Evolutionary conservation across 2,113 vertebrate genomes (phyloP), one percentile per base, ranked within the genome.

Genomic region (Perca schrenkii): DNA sequence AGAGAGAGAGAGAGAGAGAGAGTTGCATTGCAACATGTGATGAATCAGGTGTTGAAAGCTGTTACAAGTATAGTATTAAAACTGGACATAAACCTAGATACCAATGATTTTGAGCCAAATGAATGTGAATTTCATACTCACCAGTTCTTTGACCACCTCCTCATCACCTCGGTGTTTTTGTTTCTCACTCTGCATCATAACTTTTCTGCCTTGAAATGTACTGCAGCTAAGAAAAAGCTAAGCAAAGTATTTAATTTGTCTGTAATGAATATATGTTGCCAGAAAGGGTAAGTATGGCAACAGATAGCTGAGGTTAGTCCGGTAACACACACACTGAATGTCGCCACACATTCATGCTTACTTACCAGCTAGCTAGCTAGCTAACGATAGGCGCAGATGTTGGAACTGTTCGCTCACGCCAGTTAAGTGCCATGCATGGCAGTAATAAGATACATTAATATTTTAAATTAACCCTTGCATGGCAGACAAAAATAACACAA

Each of bases 81-180:
- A 76, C 17, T 46, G 12, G 28, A 47, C 19, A 31, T 15, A 52
- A 46, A 71, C 1, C 2, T 21, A 8, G 0, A 21, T 2, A 40
- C 4, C 13, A 40, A 71, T 56, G 19, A 25, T 49, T 14, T 74
- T 25, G 10, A 43, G 46, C 3, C 3, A 43, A 60, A 70, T 49
- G 1, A 67, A 21, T 53, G 10, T 34, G 17, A 31, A 31, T 62
- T 4, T 62, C 11, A 31, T 73, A 89, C 92, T 96, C 88, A 97
- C 94, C 95, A 97, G 78, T 71, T 97, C 96, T 91, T 91, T 97
- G 85, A 96, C 89, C 72, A 96, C 93, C 78, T 97, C 96, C 57
- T 96, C 96, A 14, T 93, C 93, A 65, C 19, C 40, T 17, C 16
- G 83, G 8, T 85, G 62, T 50, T 82, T 91, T 47, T 91, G 90